phyloP scores from a whole-genome alignment of 1,140 invertebrate genomes.

The Vanessa tameamea region DNA sequence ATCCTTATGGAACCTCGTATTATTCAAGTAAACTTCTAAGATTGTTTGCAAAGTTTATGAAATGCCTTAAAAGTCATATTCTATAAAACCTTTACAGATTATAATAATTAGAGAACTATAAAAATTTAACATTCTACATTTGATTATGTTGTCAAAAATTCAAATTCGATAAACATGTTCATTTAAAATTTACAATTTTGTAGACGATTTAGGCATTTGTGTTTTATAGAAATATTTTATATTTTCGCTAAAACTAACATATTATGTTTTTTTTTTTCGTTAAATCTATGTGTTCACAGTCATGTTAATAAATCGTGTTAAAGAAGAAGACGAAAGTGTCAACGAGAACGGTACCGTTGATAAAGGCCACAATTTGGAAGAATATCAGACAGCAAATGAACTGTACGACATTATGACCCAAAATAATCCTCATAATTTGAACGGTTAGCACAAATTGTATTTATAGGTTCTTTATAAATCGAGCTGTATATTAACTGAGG shows the following conservation, averaged over 20 bases:
- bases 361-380: slow-evolving; percentile 32
- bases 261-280: not conserved
- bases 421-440: slow-evolving; percentile 39
- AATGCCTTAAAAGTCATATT: no score
- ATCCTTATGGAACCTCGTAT: no score
- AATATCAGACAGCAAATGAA: slow-evolving; percentile 57
- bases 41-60: no score
- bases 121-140: slow-evolving; percentile 18
- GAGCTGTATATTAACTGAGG: no score
- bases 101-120: not conserved
- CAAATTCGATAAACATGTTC: slow-evolving; percentile 25
- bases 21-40: no score
- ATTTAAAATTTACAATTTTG: slow-evolving; percentile 30
- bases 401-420: slow-evolving; percentile 57
- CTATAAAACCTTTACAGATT: not conserved
- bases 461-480: not conserved
- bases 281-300: slow-evolving; percentile 10
- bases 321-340: slow-evolving; percentile 38
- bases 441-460: slow-evolving; percentile 36
- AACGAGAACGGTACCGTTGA: slow-evolving; percentile 17
- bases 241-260: slow-evolving; percentile 16
- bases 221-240: slow-evolving; percentile 30
- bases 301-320: slow-evolving; percentile 24
- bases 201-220: slow-evolving; percentile 26
- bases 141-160: slow-evolving; percentile 15